A percentile compares a stretch with the other conserved stretches of the same genome.
phyloP scores from a whole-genome alignment of 2,797 vertebrate genomes.

The Malurus splendens region DNA sequence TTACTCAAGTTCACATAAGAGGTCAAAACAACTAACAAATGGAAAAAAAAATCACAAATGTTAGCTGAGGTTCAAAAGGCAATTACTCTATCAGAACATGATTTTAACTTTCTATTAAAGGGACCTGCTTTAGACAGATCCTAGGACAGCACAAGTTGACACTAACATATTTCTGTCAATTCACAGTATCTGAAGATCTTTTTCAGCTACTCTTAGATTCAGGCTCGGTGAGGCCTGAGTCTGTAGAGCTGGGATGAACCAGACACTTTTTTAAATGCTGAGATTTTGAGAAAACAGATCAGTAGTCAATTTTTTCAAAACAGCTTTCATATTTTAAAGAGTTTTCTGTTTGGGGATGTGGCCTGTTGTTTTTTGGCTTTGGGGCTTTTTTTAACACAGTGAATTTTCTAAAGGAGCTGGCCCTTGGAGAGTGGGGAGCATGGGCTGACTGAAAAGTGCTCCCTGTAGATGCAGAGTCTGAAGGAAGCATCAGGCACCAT shows the following conservation, averaged over 20 bases:
- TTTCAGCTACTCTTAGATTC: background rate
- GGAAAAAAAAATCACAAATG: background rate
- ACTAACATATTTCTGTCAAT: background rate
- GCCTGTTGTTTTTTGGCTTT: background rate
- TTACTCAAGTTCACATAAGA: background rate
- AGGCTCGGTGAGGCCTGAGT: background rate
- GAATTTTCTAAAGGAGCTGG: background rate
- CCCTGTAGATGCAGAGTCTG: background rate
- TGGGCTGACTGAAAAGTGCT: background rate
- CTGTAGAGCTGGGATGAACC: background rate
- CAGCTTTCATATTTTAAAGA: background rate
- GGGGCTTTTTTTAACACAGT: background rate
- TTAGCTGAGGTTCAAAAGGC: background rate
- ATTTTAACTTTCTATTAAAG: background rate
- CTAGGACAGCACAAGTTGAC: background rate
- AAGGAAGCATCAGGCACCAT: background rate
- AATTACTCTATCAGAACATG: background rate
- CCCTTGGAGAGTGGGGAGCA: background rate
- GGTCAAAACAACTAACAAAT: background rate
- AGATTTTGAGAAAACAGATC: background rate
- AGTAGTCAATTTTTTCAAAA: background rate
- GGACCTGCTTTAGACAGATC: background rate
- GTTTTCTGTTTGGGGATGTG: rapidly evolving
- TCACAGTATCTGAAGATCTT: background rate
- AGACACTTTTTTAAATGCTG: background rate